Base-by-base conservation (phyloP, 2,888 invertebrate species). In the Ommatoiulus sabulosus region DNA sequence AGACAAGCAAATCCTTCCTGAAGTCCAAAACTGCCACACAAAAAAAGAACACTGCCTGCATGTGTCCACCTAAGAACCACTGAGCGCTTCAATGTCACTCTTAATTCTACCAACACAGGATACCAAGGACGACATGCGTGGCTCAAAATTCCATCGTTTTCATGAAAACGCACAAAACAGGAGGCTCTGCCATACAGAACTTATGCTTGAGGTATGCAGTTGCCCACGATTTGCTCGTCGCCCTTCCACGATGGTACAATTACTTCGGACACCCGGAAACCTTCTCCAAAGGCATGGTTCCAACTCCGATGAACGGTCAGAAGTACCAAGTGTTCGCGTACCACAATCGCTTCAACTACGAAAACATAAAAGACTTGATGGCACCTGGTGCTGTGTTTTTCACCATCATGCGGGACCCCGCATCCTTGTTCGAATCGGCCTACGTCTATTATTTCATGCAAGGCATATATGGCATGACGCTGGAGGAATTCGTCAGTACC, bases 121-220 rank as follows among this genome's bases (percentile, higher is more conserved):
- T 3, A 7, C 57, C 57, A 57, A 3, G 10, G 12, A 17, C 57
- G 15, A 15, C 84, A 24, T 84, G 24, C 44, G 10, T 10, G 8
- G 84, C 84, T 44, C 35, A 12, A 24, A 84, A 0, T 24, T 84
- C 90, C 20, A 20, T 90, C 15, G 89, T 89, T 20, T 90, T 90
- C 84, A 88, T 90, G 84, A 90, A 90, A 88, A 88, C 88, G 1
- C 90, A 90, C 86, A 90, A 90, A 84, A 90, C 90, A 86, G 90
- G 89, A 8, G 89, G 90, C 24, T 89, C 88, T 12, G 89, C 90
- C 1, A 80, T 90, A 4, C 90, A 90, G 84, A 90, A 90, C 63
- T 63, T 90, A 12, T 84, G 90, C 12, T 86, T 90, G 89, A 44
- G 90, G 8, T 90, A 87, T 48, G 90, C 89, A 7, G 44, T 80